Evolutionary conservation across 2,797 vertebrate genomes (phyloP), one percentile per base, ranked within the genome.

Genomic region (Rousettus madagascariensis): DNA sequence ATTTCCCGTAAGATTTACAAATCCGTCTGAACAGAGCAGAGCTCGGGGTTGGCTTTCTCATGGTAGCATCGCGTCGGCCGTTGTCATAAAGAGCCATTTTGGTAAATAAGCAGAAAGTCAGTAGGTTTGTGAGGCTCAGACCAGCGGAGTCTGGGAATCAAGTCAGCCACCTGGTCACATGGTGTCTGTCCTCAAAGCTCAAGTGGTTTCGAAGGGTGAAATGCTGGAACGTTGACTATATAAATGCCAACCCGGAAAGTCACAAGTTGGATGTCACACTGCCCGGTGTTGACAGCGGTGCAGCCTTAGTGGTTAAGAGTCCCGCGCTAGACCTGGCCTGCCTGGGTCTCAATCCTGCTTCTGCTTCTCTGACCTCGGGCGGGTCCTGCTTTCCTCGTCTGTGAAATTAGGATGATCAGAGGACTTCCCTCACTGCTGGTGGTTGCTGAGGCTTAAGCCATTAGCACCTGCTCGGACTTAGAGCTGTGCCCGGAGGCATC

Each of bases 261-360:
- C 4, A 0, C 5, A 3, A 3, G 28, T 10, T 1, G 28, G 17
- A 6, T 17, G 79, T 33, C 38, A 0, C 19, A 1, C 4, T 2
- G 16, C 22, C 24, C 6, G 65, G 68, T 28, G 26, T 4, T 8
- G 24, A 46, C 46, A 16, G n/a, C 65, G 28, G 22, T 1, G 10
- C 0, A 13, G 19, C 6, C 33, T 4, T 26, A 6, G 4, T 26
- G n/a, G 46, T 22, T 57, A 41, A 8, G 92, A 22, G 30, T 36
- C 20, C 53, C 1, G 8, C 38, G 38, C n/a, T 0, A 53, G 17
- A 55, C 9, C 13, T 8, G 66, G 30, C 11, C 36, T 38, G 30
- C 36, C 36, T 16, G 19, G 49, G 24, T 49, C 38, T 12, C 1
- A 78, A 16, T 30, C 61, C 33, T 1, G 7, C 74, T 57, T 77